Evolutionary conservation across 2,888 invertebrate species (phyloP), one percentile per base, ranked within the genome.

Genomic region (Troides helena): DNA sequence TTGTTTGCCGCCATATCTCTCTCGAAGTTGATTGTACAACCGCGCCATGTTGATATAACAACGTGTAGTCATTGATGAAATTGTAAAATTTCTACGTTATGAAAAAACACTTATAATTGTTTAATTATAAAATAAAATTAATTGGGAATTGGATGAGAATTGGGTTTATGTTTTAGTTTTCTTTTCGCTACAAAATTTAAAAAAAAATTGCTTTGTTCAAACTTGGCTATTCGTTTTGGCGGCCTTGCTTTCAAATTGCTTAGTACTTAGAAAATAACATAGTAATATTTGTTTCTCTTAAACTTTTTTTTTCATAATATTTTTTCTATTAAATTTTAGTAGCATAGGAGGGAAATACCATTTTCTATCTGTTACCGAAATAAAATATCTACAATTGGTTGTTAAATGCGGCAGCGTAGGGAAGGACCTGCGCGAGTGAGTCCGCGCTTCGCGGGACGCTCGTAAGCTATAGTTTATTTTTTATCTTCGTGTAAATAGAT

Each of bases 401-500:
- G 60, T 57, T 57, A n/a, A 56, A 18, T 57, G 67, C 66, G 18
- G 21, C 21, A 59, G 18, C 8, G 43, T 43, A 43, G 8, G 12
- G 12, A 50, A n/a, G 18, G 59, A 62, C 60, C 25, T 43, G 39
- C 18, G 39, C 56, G 39, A 56, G 39, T 43, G 39, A 56, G 56
- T 5, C 53, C 30, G 59, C 18, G 25, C 30, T 67, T n/a, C 57
- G 30, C 64, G 30, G 25, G 12, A 23, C n/a, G 14, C 3, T n/a
- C 14, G 17, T 8, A 61, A 23, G 53, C n/a, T 70, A 60, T 62
- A 75, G 62, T 76, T 74, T 72, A 75, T 81, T 82, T 80, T 77
- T 76, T 77, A 75, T 77, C 81, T 81, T 85, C 81, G 83, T 90
- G 87, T 89, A 88, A 84, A 87, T 88, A 89, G 83, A 84, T 79